These are phyloP conservation scores for Botia kubotai DNA, from an alignment of 2,797 vertebrate species.

Conservation along the genomic window DNA sequence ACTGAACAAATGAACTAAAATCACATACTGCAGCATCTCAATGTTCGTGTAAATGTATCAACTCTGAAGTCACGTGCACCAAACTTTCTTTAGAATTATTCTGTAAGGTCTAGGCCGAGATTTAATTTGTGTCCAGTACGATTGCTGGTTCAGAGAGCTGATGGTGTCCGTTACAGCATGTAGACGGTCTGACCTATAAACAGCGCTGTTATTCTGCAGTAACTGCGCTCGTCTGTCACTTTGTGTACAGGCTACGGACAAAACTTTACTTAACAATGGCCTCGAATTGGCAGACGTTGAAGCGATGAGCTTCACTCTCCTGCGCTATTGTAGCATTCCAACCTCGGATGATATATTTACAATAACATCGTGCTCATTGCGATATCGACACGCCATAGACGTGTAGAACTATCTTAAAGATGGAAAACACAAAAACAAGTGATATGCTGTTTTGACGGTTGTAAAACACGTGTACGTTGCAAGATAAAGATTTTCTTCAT, in stretches of 20 bases:
- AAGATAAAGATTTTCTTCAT: background rate
- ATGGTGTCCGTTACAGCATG: background rate
- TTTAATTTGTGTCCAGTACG: background rate
- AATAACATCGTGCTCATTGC: background rate
- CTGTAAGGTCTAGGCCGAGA: background rate
- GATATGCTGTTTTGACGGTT: constrained; percentile 3
- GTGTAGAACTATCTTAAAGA: constrained; percentile 5
- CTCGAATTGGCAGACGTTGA: background rate
- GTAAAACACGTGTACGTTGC: background rate
- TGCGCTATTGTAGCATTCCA: constrained; percentile 42
- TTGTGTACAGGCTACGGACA: background rate
- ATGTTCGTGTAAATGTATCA: background rate
- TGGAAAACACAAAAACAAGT: constrained; percentile 8
- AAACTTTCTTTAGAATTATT: background rate
- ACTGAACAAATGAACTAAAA: background rate
- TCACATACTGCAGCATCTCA: background rate
- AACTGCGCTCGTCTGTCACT: background rate
- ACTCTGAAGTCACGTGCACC: background rate
- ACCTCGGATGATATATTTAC: background rate
- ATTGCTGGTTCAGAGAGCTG: background rate
- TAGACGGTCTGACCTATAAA: background rate
- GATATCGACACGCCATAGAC: background rate
- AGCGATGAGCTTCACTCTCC: background rate
- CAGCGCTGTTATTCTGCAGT: background rate
- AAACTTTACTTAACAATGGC: background rate